Conservation (phyloP, 2,888 invertebrate genomes). For the Lamellibrachia satsuma region DNA sequence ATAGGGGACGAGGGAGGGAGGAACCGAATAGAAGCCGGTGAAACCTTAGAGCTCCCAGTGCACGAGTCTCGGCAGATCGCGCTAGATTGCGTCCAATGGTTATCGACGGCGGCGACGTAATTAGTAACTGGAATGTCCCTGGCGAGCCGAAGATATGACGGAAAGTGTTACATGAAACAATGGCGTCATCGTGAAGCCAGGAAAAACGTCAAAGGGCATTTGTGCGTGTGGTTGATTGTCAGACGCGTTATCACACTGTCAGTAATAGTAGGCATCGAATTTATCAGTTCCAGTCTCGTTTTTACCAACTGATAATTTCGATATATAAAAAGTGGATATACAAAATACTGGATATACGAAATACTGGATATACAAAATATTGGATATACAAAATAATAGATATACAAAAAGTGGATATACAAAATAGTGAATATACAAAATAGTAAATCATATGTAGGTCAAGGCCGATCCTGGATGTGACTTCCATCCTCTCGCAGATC, state of each 20-base stretch:
- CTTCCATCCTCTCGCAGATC: too few species aligned
- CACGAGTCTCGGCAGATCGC: not conserved
- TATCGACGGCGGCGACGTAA: not conserved
- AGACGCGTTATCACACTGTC: not conserved
- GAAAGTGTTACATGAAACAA: not conserved
- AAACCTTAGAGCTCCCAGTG: not conserved
- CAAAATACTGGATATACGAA: too few species aligned
- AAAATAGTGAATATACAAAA: too few species aligned
- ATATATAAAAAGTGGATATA: too few species aligned
- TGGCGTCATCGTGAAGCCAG: not conserved
- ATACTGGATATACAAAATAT: too few species aligned
- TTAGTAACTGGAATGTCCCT: not conserved
- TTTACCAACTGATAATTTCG: not conserved
- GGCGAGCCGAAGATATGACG: not conserved
- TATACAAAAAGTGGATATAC: too few species aligned
- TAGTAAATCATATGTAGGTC: too few species aligned
- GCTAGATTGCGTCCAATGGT: not conserved
- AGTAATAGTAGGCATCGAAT: not conserved
- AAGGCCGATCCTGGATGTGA: too few species aligned
- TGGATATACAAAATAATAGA: too few species aligned
- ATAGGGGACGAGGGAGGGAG: not conserved
- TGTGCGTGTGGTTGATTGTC: not conserved
- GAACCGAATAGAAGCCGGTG: not conserved
- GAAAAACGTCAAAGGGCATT: not conserved
- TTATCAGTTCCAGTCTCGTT: not conserved